Base-by-base conservation (phyloP, 1,140 invertebrate species). In the Ceratosolen solmsi region DNA sequence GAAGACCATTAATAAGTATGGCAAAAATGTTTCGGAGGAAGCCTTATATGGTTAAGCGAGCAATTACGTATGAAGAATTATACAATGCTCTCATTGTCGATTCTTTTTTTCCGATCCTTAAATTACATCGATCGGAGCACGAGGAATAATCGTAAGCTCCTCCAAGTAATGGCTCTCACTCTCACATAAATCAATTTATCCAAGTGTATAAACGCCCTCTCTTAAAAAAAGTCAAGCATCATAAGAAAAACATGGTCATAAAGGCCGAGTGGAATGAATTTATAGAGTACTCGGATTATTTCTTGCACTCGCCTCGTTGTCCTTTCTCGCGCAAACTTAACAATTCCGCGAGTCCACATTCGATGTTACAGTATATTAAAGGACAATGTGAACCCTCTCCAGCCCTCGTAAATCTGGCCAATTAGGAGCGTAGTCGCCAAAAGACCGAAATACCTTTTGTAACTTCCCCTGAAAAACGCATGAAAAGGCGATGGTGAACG, bases 401-500 rank as follows among this genome's bases (percentile, higher is more conserved):
- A 77, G 76, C 70, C 86, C 82, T 73, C 86, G 85, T 90, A 89
- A 89, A 90, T 89, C 86, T 83, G 80, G 41, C 86, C 87, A 89
- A 89, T 89, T 89, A 89, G 85, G 60, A 82, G 79, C 54, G 85
- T 84, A 36, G 25, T 86, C 80, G 80, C 82, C 72, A 86, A 87
- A 88, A 88, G 86, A 81, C 70, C 27, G 46, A 70, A 15, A 54
- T 54, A 86, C 30, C 1, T 60, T 60, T 58, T 49, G 22, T 38
- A 38, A 38, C 3, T 22, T 38, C 54, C 25, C 1, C 11, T 20
- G 15, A 63, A 46, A 60, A 60, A 41, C n/a, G 51, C n/a, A 60
- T 60, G 36, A n/a, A n/a, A 38, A 11, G 7, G 7, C 4, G 11
- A 58, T 58, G 58, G 20, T 17, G 20, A 15, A 2, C 13, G 7